phyloP scores from a whole-genome alignment of 2,888 invertebrate genomes.

The Cephus pulcher region DNA sequence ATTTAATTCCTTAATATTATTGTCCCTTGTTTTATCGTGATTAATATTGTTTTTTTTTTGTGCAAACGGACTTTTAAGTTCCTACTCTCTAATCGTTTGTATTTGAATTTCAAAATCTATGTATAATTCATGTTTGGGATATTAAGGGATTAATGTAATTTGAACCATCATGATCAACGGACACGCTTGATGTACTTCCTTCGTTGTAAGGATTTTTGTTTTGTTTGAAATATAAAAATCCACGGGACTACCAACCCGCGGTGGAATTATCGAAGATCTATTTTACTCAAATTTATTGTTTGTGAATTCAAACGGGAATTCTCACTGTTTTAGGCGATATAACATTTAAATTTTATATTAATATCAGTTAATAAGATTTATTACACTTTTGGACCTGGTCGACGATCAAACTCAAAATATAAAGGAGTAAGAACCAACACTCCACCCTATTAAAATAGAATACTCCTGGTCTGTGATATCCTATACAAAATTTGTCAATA shows the following conservation, averaged over 20 bases:
- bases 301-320: background rate
- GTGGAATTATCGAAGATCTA: background rate
- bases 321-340: constrained; percentile 9
- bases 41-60: background rate
- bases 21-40: background rate
- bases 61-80: background rate
- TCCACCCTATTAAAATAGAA: background rate
- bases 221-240: constrained; percentile 2
- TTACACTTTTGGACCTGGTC: background rate
- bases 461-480: background rate
- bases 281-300: background rate
- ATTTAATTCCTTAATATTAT: background rate
- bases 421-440: background rate
- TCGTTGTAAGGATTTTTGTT: background rate
- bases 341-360: constrained; percentile 30
- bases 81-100: background rate
- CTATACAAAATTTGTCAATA: background rate
- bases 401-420: background rate
- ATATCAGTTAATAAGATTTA: background rate
- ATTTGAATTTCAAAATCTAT: background rate
- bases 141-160: background rate
- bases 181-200: background rate
- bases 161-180: background rate
- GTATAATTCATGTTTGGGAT: background rate
- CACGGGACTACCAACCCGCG: background rate